Percentiles rank a stretch among this genome's conserved stretches.
These are phyloP conservation scores for Drosophila kuntzei DNA, from an alignment of 2,888 invertebrate genomes.

Conservation along the genomic window DNA sequence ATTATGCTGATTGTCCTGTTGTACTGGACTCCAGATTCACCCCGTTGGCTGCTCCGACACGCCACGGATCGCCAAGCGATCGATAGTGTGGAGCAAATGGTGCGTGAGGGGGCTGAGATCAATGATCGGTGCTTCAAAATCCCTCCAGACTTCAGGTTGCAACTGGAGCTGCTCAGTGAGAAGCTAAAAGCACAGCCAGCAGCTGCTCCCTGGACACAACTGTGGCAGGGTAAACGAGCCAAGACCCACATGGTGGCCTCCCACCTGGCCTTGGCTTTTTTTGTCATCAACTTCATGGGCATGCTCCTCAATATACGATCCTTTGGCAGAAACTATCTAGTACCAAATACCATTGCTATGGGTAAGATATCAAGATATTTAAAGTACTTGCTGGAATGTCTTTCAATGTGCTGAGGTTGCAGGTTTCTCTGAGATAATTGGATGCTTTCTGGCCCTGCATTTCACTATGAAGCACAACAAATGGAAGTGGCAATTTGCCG, in stretches of 20 bases:
- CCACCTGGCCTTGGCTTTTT: conserved; percentile 84
- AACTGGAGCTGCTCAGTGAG: conserved; percentile 78
- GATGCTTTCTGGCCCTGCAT: conserved; percentile 84
- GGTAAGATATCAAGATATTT: conserved; percentile 66
- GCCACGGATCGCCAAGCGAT: conserved; percentile 76
- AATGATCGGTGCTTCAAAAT: conserved; percentile 83
- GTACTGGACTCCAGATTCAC: conserved; percentile 86
- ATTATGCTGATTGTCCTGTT: conserved; percentile 83
- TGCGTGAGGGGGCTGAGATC: conserved; percentile 83
- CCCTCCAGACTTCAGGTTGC: conserved; percentile 81
- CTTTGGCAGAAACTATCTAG: conserved; percentile 85
- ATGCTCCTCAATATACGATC: conserved; percentile 86
- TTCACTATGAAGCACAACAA: conserved; percentile 83
- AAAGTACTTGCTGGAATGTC: neutral
- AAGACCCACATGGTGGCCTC: conserved; percentile 83
- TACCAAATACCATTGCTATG: conserved; percentile 85
- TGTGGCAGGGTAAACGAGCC: conserved; percentile 83
- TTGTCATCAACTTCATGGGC: conserved; percentile 85
- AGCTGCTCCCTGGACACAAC: conserved; percentile 80
- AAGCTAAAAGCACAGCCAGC: conserved; percentile 73
- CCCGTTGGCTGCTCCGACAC: conserved; percentile 85
- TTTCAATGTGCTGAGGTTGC: neutral
- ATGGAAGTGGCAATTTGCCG: conserved; percentile 85
- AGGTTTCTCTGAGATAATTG: conserved; percentile 85
- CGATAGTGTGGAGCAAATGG: conserved; percentile 82